phyloP scores from a whole-genome alignment of 2,797 vertebrate species.

The Onychomys torridus region DNA sequence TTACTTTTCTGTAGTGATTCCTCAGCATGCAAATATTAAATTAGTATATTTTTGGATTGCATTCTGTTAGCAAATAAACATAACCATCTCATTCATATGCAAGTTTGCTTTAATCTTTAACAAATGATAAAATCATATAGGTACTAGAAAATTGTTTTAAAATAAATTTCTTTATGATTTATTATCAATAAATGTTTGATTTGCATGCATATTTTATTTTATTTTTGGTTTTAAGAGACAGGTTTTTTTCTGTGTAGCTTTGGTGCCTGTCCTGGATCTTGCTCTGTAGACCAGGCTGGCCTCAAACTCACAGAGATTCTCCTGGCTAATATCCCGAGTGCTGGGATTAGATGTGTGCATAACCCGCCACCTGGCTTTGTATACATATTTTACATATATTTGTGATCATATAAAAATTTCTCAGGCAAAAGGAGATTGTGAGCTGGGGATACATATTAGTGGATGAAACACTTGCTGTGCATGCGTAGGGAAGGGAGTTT shows the following conservation, averaged over 20 bases:
- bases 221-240: too few relatives aligned
- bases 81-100: not conserved
- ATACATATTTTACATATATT: too few relatives aligned
- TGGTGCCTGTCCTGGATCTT: too few relatives aligned
- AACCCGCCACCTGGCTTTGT: too few relatives aligned
- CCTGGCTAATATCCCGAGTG: too few relatives aligned
- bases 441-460: not conserved
- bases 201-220: not conserved
- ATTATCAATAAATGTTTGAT: not conserved
- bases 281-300: too few relatives aligned
- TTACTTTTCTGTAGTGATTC: not conserved
- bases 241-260: too few relatives aligned
- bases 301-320: too few relatives aligned
- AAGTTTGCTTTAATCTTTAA: not conserved
- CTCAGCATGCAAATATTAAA: not conserved
- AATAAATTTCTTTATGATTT: not conserved
- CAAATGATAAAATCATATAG: not conserved
- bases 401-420: not conserved
- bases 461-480: not conserved
- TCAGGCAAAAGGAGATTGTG: not conserved
- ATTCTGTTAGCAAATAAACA: not conserved
- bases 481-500: not conserved
- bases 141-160: not conserved
- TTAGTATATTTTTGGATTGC: not conserved
- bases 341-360: too few relatives aligned